Evolutionary conservation across 2,113 vertebrate species (phyloP).

Genomic region (Proteles cristata): DNA sequence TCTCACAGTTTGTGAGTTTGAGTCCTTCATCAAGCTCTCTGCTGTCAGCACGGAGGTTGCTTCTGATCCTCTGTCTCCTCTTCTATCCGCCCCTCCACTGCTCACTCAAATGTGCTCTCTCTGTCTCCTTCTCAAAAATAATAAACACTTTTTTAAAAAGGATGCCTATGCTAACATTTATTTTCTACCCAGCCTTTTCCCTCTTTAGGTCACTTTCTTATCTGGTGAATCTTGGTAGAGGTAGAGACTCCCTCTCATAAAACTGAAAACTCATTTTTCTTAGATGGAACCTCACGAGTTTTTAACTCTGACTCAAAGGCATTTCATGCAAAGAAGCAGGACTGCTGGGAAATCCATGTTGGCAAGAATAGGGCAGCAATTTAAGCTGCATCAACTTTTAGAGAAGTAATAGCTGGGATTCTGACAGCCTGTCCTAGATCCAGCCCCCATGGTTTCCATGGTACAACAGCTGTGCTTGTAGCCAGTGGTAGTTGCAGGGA

Average conservation of each 20-base stretch:
- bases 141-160: background rate
- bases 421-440: accelerated
- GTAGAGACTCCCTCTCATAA: background rate
- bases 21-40: no score
- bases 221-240: background rate
- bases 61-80: no score
- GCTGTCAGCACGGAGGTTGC: no score
- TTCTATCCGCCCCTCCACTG: no score
- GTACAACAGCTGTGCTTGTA: background rate
- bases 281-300: background rate
- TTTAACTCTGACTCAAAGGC: background rate
- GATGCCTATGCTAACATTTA: background rate
- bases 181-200: background rate
- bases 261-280: background rate
- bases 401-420: background rate
- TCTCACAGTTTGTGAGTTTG: no score
- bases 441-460: background rate
- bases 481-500: background rate
- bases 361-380: background rate
- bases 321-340: background rate
- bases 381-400: background rate
- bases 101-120: no score
- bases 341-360: background rate
- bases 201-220: background rate
- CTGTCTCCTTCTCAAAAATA: no score